phyloP scores from a whole-genome alignment of 2,113 vertebrate species.

The Xiphophorus maculatus region DNA sequence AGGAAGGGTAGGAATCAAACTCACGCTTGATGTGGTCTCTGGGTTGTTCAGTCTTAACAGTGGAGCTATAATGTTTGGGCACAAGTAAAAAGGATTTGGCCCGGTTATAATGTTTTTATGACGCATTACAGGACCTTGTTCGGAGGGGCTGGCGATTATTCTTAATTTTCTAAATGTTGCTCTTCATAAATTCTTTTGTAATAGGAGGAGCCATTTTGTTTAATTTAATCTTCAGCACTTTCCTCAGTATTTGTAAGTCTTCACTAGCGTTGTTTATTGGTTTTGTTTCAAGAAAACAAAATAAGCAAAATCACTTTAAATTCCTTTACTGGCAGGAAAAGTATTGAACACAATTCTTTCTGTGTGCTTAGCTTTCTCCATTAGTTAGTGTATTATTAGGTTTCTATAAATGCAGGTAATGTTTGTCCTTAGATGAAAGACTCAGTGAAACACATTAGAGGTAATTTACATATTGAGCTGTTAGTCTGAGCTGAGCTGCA shows the following conservation, averaged over 20 bases:
- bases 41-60: background rate
- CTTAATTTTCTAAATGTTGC: too few species aligned
- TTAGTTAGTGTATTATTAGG: too few species aligned
- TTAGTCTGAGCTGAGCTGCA: too few species aligned
- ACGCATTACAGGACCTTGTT: background rate
- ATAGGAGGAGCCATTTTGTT: too few species aligned
- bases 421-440: too few species aligned
- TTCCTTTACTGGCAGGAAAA: too few species aligned
- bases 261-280: background rate
- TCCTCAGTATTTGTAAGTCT: background rate
- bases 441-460: too few species aligned
- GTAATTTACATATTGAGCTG: too few species aligned
- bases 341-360: too few species aligned
- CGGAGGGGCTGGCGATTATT: background rate
- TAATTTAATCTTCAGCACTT: background rate
- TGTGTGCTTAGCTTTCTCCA: too few species aligned
- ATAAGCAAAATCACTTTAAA: background rate
- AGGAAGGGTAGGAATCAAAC: constrained; percentile 87
- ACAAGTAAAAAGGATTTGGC: background rate
- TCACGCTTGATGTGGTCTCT: background rate
- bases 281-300: background rate
- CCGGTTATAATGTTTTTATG: background rate
- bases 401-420: too few species aligned
- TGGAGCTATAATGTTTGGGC: background rate
- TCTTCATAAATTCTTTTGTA: background rate